Evolutionary conservation across 2,888 invertebrate species (phyloP), one percentile per base, ranked within the genome.

Genomic region (Stenodema calcarata): DNA sequence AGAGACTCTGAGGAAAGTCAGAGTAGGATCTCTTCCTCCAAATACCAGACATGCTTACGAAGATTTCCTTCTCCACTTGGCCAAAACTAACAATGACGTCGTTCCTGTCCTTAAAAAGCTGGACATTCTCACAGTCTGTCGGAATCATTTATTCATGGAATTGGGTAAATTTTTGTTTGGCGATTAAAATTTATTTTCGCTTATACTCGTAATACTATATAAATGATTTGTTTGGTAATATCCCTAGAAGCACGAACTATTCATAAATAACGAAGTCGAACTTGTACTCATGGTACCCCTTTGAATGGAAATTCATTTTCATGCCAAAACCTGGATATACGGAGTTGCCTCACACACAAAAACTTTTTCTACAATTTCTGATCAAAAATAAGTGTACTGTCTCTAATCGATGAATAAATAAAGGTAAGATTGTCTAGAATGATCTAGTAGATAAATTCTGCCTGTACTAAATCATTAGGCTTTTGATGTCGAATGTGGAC

Each of bases 31-130:
- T 1, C 92, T 97, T 79, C 95, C 95, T 47, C 94, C 95, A 0
- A 97, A 96, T 91, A 95, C 97, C 0, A 96, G 97, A 90, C 96
- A 96, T 35, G 97, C 97, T 41, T 97, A 96, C 92, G 97, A 97
- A 91, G 97, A 97, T 92, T 95, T 97, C 91, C 92, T 97, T 6
- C 95, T 96, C 89, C 95, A 96, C 91, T 92, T 97, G 90, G 96
- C 96, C 30, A 96, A 96, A 89, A 95, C 96, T 42, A 96, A 96
- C 91, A 92, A 93, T 87, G 94, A 93, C 91, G 96, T 96, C 9
- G 93, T 93, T 44, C 93, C 94, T 35, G 96, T 96, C 50, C 92
- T 97, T 73, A 96, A 96, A 91, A 87, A 88, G 18, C 94, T 94
- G 86, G 96, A 96, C 89, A 96, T 96, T 6, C 92, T 97, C 70